phyloP scores from a whole-genome alignment of 2,113 vertebrate genomes.

The Spea bombifrons region DNA sequence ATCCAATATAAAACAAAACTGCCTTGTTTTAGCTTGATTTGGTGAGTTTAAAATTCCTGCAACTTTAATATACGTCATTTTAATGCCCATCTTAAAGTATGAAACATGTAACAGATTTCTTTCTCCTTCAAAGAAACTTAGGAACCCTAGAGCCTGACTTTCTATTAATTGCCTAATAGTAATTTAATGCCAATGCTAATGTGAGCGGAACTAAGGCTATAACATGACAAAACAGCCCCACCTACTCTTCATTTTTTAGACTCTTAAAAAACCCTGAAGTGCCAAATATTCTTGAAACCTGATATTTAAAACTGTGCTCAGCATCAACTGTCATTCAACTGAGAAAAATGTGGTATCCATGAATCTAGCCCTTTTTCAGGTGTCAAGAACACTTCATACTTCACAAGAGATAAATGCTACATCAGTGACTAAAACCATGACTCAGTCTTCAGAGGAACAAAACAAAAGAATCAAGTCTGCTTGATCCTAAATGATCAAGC shows the following conservation, averaged over 20 bases:
- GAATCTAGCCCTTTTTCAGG: conserved; percentile 11
- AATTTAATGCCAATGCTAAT: too few relatives aligned
- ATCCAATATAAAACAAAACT: too few relatives aligned
- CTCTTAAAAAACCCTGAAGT: conserved; percentile 15
- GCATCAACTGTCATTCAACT: conserved; percentile 35
- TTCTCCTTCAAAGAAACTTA: too few relatives aligned
- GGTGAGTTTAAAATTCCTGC: too few relatives aligned
- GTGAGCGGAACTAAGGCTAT: background rate
- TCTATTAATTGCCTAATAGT: too few relatives aligned
- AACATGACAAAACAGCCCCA: conserved; percentile 27
- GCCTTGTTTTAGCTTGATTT: too few relatives aligned
- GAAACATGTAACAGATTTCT: too few relatives aligned
- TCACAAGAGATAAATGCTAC: conserved; percentile 45
- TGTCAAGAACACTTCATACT: conserved; percentile 43
- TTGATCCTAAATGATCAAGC: conserved; percentile 40
- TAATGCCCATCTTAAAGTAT: too few relatives aligned
- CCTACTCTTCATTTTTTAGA: too few relatives aligned
- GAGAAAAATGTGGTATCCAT: conserved; percentile 36
- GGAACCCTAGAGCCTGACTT: too few relatives aligned
- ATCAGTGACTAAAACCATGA: conserved; percentile 41
- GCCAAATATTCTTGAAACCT: conserved; percentile 24
- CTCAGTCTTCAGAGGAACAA: conserved; percentile 45
- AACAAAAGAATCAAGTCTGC: conserved; percentile 41
- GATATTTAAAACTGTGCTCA: conserved; percentile 34
- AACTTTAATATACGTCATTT: too few relatives aligned